Percentiles rank a stretch among this genome's conserved stretches.
phyloP scores from a whole-genome alignment of 2,888 invertebrate genomes.

The Trichacis sp. region DNA sequence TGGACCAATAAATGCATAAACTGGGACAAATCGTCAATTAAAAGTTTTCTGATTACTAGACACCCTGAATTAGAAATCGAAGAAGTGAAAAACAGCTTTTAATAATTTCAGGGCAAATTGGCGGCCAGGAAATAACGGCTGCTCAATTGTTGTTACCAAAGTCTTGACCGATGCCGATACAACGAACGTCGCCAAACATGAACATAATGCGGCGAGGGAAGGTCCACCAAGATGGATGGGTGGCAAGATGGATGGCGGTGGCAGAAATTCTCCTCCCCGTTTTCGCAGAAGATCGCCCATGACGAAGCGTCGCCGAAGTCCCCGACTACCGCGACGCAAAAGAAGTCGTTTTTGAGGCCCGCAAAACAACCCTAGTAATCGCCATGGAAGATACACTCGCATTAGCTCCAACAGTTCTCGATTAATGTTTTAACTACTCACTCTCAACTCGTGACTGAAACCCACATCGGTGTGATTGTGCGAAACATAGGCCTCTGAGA shows the following conservation, averaged over 20 bases:
- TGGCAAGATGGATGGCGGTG: conserved; percentile 69
- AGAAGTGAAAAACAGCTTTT: too few relatives aligned
- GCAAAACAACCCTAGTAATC: conserved; percentile 68
- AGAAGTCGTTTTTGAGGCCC: conserved; percentile 73
- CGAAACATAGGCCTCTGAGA: too few relatives aligned
- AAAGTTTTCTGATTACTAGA: too few relatives aligned
- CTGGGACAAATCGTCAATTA: too few relatives aligned
- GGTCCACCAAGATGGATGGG: conserved; percentile 72
- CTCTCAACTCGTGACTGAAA: too few relatives aligned
- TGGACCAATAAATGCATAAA: too few relatives aligned
- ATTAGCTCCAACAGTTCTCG: conserved; percentile 83
- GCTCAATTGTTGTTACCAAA: conserved; percentile 91
- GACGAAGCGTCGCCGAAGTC: conserved; percentile 72
- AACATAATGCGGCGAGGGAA: conserved; percentile 69
- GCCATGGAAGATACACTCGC: conserved; percentile 79
- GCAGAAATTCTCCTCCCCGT: conserved; percentile 69
- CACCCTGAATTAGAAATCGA: too few relatives aligned
- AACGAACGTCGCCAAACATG: conserved; percentile 63
- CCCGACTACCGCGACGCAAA: conserved; percentile 73
- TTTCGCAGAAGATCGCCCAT: conserved; percentile 68
- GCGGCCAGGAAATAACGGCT: conserved; percentile 95
- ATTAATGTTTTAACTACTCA: too few relatives aligned
- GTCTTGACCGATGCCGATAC: conserved; percentile 73
- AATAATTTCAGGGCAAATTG: conserved; percentile 81
- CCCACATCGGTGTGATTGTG: too few relatives aligned